Percentiles rank a stretch among this genome's conserved stretches.
Conservation (phyloP, 2,888 invertebrate genomes). For the Hydrotaea cyrtoneurina region DNA sequence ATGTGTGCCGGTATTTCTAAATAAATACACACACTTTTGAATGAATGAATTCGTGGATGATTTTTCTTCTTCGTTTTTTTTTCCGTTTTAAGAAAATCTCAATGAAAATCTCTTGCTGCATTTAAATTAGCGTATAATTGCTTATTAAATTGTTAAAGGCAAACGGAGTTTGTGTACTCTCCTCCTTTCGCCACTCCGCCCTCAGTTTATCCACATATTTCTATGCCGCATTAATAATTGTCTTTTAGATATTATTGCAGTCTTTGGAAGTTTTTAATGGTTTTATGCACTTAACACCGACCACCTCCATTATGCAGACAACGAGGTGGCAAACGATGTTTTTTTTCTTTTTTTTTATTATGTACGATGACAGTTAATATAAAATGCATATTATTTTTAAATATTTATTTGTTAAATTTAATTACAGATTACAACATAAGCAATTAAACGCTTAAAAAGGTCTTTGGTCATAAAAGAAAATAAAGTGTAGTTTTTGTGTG, state of each 20-base stretch:
- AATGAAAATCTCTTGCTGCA: conserved; percentile 31
- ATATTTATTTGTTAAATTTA: background rate
- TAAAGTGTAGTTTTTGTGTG: too few species aligned
- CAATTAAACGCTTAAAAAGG: too few species aligned
- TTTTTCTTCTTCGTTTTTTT: background rate
- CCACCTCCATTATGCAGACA: background rate
- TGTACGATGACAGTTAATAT: background rate
- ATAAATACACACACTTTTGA: background rate
- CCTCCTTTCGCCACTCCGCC: background rate
- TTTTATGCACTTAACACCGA: conserved; percentile 13
- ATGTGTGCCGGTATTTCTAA: conserved; percentile 8
- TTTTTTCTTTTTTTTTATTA: too few species aligned
- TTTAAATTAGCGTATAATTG: conserved; percentile 67
- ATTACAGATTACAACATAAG: background rate
- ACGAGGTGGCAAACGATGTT: background rate
- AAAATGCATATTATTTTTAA: conserved; percentile 7
- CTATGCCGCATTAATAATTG: conserved; percentile 17
- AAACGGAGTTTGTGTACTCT: background rate
- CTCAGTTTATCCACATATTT: background rate
- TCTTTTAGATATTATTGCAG: background rate
- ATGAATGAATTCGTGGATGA: background rate
- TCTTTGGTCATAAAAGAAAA: too few species aligned
- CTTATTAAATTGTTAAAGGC: conserved; percentile 26
- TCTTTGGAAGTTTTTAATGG: conserved; percentile 14
- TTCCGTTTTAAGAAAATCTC: conserved; percentile 32